Evolutionary conservation across 2,797 vertebrate species (phyloP).

Genomic region (Amniataba percoides): DNA sequence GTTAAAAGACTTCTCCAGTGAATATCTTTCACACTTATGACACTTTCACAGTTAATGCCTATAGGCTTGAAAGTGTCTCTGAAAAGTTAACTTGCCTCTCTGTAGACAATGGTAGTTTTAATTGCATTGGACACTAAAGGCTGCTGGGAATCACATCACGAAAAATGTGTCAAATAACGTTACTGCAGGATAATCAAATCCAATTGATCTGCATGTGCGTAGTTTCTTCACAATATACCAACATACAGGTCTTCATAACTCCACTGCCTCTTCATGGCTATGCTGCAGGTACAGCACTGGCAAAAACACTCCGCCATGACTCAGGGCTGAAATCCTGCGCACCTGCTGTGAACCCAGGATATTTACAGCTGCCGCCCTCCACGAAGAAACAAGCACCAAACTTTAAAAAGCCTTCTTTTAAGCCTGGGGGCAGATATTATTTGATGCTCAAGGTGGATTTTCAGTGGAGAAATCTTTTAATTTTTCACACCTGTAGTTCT

Average conservation of each 20-base stretch:
- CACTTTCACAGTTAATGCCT: background rate
- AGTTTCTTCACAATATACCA: background rate
- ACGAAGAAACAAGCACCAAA: background rate
- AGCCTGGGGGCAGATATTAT: background rate
- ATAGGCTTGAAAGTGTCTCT: background rate
- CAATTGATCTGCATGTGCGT: background rate
- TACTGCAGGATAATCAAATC: background rate
- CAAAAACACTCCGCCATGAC: background rate
- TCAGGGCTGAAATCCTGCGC: background rate
- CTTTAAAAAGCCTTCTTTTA: conserved; percentile 2
- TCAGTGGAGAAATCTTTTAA: background rate
- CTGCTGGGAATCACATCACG: background rate
- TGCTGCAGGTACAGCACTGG: background rate
- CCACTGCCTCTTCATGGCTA: background rate
- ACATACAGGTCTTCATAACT: background rate
- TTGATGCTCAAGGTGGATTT: background rate
- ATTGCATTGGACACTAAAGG: background rate
- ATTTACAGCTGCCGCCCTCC: background rate
- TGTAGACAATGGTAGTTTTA: background rate
- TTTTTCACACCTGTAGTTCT: background rate
- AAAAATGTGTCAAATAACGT: background rate
- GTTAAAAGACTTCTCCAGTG: background rate
- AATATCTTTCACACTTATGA: background rate
- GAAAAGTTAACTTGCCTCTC: background rate
- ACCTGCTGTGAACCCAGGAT: conserved; percentile 14